Conservation (phyloP, 2,888 invertebrate genomes). For the Pyrgus malvae region DNA sequence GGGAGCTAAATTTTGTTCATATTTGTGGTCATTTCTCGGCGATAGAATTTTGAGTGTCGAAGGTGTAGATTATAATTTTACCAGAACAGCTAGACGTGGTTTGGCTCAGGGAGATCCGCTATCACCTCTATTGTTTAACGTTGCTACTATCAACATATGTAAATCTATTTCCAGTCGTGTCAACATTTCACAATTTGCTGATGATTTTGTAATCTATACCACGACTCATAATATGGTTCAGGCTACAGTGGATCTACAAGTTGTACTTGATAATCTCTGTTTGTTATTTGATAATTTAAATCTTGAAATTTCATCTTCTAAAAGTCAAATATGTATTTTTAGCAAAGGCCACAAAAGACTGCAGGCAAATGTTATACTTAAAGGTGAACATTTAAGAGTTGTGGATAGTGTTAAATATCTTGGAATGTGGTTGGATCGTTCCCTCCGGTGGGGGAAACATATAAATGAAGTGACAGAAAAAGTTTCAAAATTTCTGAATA, state of each 20-base stretch:
- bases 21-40: not conserved
- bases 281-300: not conserved
- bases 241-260: not conserved
- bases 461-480: constrained; percentile 34
- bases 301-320: constrained; percentile 30
- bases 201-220: constrained; percentile 33
- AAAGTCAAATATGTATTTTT: constrained; percentile 38
- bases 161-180: not conserved
- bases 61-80: not conserved
- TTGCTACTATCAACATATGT: constrained; percentile 18
- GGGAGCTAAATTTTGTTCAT: not conserved
- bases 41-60: not conserved
- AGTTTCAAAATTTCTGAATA: constrained; percentile 33
- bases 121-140: constrained; percentile 25
- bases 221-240: constrained; percentile 9
- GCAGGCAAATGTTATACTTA: constrained; percentile 19
- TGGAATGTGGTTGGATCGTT: constrained; percentile 38
- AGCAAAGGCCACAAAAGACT: constrained; percentile 25
- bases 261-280: not conserved
- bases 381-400: constrained; percentile 4
- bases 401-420: constrained; percentile 36
- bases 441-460: constrained; percentile 37
- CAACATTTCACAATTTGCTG: constrained; percentile 22
- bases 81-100: constrained; percentile 1
- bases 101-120: constrained; percentile 24